Evolutionary conservation across 1,140 invertebrate genomes (phyloP), one percentile per base, ranked within the genome.

Genomic region (Danaus melanippus): DNA sequence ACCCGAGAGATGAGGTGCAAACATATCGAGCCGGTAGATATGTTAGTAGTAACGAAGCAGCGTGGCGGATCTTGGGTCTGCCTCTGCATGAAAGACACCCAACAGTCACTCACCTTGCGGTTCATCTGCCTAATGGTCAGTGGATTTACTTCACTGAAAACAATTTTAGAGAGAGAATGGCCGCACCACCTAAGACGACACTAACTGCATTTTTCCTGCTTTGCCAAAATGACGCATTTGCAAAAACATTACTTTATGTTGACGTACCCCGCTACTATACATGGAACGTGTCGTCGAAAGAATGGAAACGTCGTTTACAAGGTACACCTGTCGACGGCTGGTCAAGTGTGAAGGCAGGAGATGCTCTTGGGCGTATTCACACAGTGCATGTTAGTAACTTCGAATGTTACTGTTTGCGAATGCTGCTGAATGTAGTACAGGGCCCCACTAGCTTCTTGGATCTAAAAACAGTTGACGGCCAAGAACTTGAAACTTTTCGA

Each of bases 11-110:
- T n/a, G n/a, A n/a, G n/a, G n/a, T n/a, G n/a, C n/a, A n/a, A n/a
- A n/a, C n/a, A n/a, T n/a, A n/a, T 58, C 58, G 54, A 54, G 67
- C 76, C 58, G 83, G 76, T 46, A 60, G 85, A 32, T 88, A 88
- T 71, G 71, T 88, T 10, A 80, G 77, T 46, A 64, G 67, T 53
- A 66, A 62, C 56, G 83, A 89, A 78, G 82, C 78, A 39, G 71
- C 68, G 39, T 87, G 83, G 76, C 69, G 65, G 9, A 48, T 64
- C 6, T 62, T 71, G 21, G 63, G 58, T 54, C 44, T 69, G 42
- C 64, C 67, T 40, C 45, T 69, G 11, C 67, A 69, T 51, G 64
- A 66, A 50, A 59, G 60, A 52, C 59, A 69, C 53, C 67, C 64
- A 56, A 70, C 67, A 53, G 61, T 69, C 51, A 62, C 58, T 55